Base-by-base conservation (phyloP, 2,797 vertebrate species). In the Notolepis coatsorum region DNA sequence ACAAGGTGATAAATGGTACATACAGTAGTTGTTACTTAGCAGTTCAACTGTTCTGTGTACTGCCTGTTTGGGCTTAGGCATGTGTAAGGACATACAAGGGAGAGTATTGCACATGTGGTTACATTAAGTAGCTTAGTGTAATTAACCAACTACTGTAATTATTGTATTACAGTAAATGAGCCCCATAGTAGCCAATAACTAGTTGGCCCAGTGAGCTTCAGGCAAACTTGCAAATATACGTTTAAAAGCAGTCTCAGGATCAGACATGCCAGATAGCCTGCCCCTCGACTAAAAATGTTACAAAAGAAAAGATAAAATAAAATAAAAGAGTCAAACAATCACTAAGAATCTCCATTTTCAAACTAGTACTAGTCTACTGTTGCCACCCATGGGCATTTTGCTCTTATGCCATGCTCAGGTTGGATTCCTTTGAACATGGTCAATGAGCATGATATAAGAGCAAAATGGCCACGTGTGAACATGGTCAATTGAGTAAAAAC, bases 51-150 rank as follows among this genome's bases (percentile, higher is more conserved):
- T 39, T 5, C 1, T 10, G 41, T 38, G 17, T 49, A 17, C 20
- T 46, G 42, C 23, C 6, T 31, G 30, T 35, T 8, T 35, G 31
- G 30, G 45, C 28, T 20, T 25, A 7, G 10, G n/a, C 31, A 38
- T 38, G 48, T 37, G 13, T 3, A 1, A 2, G 15, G 7, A 7
- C 13, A 27, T 18, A 38, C 35, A 35, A 35, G 31, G 7, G 20
- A 20, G 51, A 64, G 7, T 85, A 85, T 85, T 84, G 82, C 82
- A 85, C 84, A 5, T 71, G 57, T 56, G 2, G n/a, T n/a, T n/a
- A 28, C 49, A 57, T 59, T 1, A 45, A 15, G 15, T 8, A 28
- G 17, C n/a, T 18, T 25, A 28, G 43, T 48, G 59, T 41, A 12
- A 18, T 28, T 67, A 21, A 10, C 10, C 8, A 43, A 43, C 21